Percentiles rank a stretch among this genome's conserved stretches.
Conservation (phyloP, 2,888 invertebrate genomes). For the Drosophila paranaensis region DNA sequence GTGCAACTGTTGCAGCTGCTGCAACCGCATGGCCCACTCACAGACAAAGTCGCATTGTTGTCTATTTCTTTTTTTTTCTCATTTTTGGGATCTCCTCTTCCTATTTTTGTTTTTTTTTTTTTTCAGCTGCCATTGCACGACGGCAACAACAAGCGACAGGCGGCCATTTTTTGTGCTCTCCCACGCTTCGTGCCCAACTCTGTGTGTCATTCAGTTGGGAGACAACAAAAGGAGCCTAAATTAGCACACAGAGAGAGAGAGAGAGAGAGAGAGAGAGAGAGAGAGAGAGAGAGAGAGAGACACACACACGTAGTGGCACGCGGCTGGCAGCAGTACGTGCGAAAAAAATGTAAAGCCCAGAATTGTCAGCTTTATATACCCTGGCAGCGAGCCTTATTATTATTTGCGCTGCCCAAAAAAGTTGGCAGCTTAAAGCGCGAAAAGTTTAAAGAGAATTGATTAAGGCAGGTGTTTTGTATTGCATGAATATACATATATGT, state of each 20-base stretch:
- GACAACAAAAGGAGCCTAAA: conserved; percentile 68
- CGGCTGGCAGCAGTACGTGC: conserved; percentile 52
- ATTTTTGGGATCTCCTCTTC: conserved; percentile 13
- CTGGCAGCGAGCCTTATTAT: not conserved
- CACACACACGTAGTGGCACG: conserved; percentile 16
- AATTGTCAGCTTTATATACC: conserved; percentile 48
- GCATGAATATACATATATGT: not conserved
- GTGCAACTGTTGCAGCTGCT: conserved; percentile 53
- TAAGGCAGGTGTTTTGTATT: not conserved
- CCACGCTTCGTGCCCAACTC: conserved; percentile 29
- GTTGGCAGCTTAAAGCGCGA: not conserved
- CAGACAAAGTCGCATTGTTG: conserved; percentile 61
- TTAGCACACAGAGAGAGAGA: conserved; percentile 62
- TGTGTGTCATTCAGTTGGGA: conserved; percentile 51
- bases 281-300: conserved; percentile 33
- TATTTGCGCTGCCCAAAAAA: no score
- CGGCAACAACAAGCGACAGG: conserved; percentile 52
- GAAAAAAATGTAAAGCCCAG: conserved; percentile 37
- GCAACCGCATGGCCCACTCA: conserved; percentile 47
- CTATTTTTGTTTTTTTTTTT: conserved; percentile 12
- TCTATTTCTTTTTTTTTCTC: conserved; percentile 30
- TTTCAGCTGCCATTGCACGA: conserved; percentile 40
- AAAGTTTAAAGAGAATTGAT: not conserved
- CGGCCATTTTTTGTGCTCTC: conserved; percentile 49
- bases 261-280: conserved; percentile 35